These are phyloP conservation scores for Dynastes maya DNA, from an alignment of 2,888 invertebrate species.

Conservation along the genomic window DNA sequence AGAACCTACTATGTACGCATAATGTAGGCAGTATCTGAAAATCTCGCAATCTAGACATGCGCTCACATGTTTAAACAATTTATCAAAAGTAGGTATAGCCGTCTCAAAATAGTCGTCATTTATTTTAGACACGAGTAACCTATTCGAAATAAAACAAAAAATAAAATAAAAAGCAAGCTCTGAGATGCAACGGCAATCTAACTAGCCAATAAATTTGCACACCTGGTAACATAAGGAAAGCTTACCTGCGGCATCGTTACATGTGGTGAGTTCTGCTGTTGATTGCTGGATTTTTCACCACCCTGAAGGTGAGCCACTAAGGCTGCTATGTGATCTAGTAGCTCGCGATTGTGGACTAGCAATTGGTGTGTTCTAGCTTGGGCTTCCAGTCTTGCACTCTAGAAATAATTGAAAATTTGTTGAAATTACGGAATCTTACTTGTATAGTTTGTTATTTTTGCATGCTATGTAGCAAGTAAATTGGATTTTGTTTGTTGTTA, in stretches of 20 bases:
- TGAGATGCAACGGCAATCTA: background rate
- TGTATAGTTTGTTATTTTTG: too few species aligned
- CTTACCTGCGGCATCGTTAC: conserved; percentile 81
- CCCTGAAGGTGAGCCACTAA: conserved; percentile 92
- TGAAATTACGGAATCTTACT: background rate
- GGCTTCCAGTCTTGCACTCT: conserved; percentile 69
- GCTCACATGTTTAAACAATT: conserved; percentile 20
- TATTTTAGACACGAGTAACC: too few species aligned
- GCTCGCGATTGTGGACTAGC: conserved; percentile 93
- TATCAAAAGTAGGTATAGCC: background rate
- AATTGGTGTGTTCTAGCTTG: conserved; percentile 94
- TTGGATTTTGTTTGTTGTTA: too few species aligned
- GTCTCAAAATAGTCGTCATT: background rate
- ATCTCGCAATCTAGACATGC: background rate
- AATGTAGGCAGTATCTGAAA: background rate
- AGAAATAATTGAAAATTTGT: conserved; percentile 46
- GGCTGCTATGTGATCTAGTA: conserved; percentile 94
- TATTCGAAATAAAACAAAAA: background rate
- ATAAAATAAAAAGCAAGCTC: conserved; percentile 45
- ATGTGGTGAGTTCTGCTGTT: conserved; percentile 73
- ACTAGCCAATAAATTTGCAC: too few species aligned
- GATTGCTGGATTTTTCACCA: conserved; percentile 79
- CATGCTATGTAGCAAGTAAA: too few species aligned
- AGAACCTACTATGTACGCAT: background rate
- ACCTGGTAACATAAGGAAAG: background rate